Evolutionary conservation across 2,113 vertebrate species (phyloP), one percentile per base, ranked within the genome.

Genomic region (Egretta garzetta): DNA sequence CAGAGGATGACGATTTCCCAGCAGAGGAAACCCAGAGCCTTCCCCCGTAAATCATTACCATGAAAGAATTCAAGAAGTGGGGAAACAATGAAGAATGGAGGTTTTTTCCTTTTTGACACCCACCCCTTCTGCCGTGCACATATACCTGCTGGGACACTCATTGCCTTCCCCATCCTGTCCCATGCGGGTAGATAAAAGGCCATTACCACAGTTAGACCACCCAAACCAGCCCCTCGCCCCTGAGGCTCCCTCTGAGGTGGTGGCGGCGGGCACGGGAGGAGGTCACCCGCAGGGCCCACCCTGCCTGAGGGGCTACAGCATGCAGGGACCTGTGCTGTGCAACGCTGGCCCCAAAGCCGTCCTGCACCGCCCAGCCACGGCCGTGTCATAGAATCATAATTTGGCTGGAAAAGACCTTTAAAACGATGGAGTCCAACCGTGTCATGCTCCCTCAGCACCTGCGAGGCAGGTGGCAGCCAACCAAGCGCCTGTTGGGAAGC

Each of bases 181-280:
- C 6, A 2, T 2, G 7, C 14, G 6, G 5, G 28, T 0, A 32
- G 56, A 24, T 7, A 28, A 1, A 27, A 27, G 59, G 4, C 67
- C 18, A 6, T 39, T 16, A 4, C 15, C 1, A 10, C 8, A 3
- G 26, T 4, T 77, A 27, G 85, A 50, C 8, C 72, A 50, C 56
- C 56, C 73, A 3, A 45, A 35, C 10, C 83, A 21, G 83, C 35
- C 72, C 53, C 81, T 41, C 7, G 2, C 9, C 68, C 71, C 77
- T 13, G 12, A 28, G 47, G n/a, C 39, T 52, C 75, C n/a, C 68
- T 9, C 71, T 2, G 8, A 22, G 73, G 53, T 18, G 27, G 33
- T 4, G 26, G 39, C 4, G 2, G n/a, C 8, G 9, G 52, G 24
- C 37, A 7, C 18, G 2, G 14, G 37, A 37, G 16, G 28, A 62